phyloP scores from a whole-genome alignment of 2,888 invertebrate genomes.

The Zele albiditarsus region DNA sequence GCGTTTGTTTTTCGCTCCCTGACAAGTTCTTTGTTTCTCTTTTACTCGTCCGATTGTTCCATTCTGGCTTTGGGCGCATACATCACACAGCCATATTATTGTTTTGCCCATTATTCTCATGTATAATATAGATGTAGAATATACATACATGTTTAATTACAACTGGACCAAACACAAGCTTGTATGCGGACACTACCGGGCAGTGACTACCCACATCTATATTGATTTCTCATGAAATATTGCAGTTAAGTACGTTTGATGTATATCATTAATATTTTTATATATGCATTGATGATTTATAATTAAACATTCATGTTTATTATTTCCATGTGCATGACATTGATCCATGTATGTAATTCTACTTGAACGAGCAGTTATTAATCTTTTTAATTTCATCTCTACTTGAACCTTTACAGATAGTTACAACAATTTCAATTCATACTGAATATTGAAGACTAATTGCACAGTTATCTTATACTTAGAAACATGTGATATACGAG shows the following conservation, averaged over 20 bases:
- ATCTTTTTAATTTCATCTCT: too few species aligned
- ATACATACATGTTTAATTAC: neutral
- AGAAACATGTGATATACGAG: too few species aligned
- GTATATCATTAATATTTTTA: conserved; percentile 3
- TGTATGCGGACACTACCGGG: neutral
- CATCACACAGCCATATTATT: neutral
- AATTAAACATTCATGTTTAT: too few species aligned
- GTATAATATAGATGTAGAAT: neutral
- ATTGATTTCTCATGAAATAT: conserved; percentile 28
- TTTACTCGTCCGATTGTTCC: conserved; percentile 14
- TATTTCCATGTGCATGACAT: too few species aligned
- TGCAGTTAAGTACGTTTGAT: conserved; percentile 1
- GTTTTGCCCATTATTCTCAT: neutral
- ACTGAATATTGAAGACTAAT: too few species aligned
- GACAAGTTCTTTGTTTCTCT: conserved; percentile 22
- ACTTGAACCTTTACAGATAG: too few species aligned
- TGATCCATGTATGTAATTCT: too few species aligned
- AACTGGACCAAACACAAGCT: neutral
- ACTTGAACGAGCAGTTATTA: too few species aligned
- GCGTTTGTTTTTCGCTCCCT: conserved; percentile 3
- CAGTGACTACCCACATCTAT: neutral
- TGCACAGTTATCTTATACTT: too few species aligned
- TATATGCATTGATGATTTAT: neutral
- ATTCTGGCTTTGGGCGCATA: neutral
- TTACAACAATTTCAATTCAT: too few species aligned